These are phyloP conservation scores for Pseudochirops cupreus DNA, from an alignment of 2,797 vertebrate genomes.

Conservation along the genomic window DNA sequence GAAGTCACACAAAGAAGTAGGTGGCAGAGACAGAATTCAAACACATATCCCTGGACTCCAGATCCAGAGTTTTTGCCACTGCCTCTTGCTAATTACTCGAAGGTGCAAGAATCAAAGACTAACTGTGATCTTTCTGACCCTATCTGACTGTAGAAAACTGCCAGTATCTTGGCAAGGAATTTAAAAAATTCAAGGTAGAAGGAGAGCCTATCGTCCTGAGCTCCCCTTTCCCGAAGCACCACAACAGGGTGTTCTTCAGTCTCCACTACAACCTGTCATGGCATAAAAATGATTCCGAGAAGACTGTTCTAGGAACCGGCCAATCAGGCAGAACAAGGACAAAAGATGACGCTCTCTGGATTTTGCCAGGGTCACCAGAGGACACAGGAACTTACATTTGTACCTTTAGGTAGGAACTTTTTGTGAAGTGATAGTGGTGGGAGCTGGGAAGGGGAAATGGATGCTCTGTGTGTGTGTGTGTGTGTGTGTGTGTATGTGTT, in stretches of 20 bases:
- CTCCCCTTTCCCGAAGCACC: slow-evolving; percentile 82
- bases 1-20: background rate
- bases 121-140: slow-evolving; percentile 67
- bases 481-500: background rate
- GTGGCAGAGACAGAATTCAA: background rate
- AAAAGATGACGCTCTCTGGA: slow-evolving; percentile 86
- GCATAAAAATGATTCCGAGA: slow-evolving; percentile 80
- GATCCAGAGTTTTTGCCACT: background rate
- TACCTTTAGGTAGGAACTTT: slow-evolving; percentile 87
- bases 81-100: background rate
- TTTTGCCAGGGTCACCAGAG: slow-evolving; percentile 88
- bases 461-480: background rate
- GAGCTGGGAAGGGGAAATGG: rapidly evolving
- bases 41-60: background rate
- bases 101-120: background rate
- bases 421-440: background rate
- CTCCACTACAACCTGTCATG: slow-evolving; percentile 76
- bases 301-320: slow-evolving; percentile 51
- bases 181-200: slow-evolving; percentile 81
- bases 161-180: slow-evolving; percentile 76
- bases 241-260: slow-evolving; percentile 71
- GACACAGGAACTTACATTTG: slow-evolving; percentile 93
- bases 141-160: slow-evolving; percentile 78
- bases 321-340: slow-evolving; percentile 80
- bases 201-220: slow-evolving; percentile 89